phyloP scores from a whole-genome alignment of 2,797 vertebrate genomes.

The Octomys mimax region DNA sequence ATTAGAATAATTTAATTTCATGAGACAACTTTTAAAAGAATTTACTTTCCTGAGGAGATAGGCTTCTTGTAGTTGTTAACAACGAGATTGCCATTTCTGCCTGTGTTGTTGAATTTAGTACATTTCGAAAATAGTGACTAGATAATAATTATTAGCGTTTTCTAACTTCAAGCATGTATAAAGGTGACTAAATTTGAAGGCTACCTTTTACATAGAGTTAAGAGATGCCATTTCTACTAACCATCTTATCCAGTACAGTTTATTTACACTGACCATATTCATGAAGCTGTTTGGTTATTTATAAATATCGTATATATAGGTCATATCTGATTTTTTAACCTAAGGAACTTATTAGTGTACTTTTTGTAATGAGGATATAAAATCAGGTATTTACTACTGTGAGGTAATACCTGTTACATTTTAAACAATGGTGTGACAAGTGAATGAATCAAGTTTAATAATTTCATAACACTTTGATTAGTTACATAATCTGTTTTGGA shows the following conservation, averaged over 20 bases:
- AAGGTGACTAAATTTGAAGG: neutral
- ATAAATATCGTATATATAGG: neutral
- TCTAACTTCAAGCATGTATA: constrained; percentile 34
- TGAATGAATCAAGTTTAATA: constrained; percentile 57
- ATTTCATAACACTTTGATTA: constrained; percentile 59
- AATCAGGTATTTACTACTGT: constrained; percentile 1
- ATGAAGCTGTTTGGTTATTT: constrained; percentile 47
- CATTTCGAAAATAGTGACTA: constrained; percentile 44
- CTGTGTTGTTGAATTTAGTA: constrained; percentile 36
- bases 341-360: constrained; percentile 1
- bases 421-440: constrained; percentile 42
- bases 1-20: constrained; percentile 73
- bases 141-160: neutral
- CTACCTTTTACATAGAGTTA: constrained; percentile 30
- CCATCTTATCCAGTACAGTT: constrained; percentile 26
- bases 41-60: constrained; percentile 56
- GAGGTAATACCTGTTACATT: constrained; percentile 37
- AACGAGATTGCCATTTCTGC: neutral
- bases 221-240: neutral
- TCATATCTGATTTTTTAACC: constrained; percentile 19
- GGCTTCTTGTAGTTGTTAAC: neutral
- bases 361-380: neutral
- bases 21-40: constrained; percentile 62
- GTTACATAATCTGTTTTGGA: constrained; percentile 66
- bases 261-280: neutral